Percentiles rank a stretch among this genome's conserved stretches.
These are phyloP conservation scores for Panorpa germanica DNA, from an alignment of 2,888 invertebrate genomes.

Conservation along the genomic window DNA sequence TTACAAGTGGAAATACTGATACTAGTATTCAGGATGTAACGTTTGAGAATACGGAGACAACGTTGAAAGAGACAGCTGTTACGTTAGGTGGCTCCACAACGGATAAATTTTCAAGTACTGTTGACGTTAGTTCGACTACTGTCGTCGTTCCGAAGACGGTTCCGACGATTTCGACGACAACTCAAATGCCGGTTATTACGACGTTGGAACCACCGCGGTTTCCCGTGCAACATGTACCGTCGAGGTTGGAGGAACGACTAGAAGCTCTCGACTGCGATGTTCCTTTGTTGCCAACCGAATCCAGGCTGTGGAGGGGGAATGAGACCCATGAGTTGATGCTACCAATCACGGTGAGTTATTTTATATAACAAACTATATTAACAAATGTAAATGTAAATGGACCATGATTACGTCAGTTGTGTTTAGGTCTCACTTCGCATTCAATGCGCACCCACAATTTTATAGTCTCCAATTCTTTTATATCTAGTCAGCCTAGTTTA, in stretches of 20 bases:
- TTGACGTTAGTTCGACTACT: too few species aligned
- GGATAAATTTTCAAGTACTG: too few species aligned
- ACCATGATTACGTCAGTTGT: background rate
- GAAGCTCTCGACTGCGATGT: slow-evolving; percentile 45
- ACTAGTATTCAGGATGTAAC: too few species aligned
- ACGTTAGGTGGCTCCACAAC: too few species aligned
- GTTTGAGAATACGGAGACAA: too few species aligned
- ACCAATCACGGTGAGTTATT: slow-evolving; percentile 39
- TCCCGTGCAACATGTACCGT: slow-evolving; percentile 25
- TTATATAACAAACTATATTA: background rate
- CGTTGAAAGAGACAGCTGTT: too few species aligned
- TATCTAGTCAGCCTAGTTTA: too few species aligned
- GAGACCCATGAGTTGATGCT: slow-evolving; percentile 50
- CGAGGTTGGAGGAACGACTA: slow-evolving; percentile 39
- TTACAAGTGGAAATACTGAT: too few species aligned
- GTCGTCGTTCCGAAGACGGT: too few species aligned
- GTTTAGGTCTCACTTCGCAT: background rate
- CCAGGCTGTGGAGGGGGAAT: slow-evolving; percentile 49
- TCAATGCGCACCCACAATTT: background rate
- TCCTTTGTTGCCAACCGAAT: slow-evolving; percentile 40
- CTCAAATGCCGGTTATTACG: too few species aligned
- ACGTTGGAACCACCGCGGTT: slow-evolving; percentile 15
- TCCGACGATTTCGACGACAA: too few species aligned
- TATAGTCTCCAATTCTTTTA: too few species aligned
- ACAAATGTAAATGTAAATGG: background rate